Evolutionary conservation across 2,888 invertebrate species (phyloP).

Genomic region (Cryptocheilus praepositus): DNA sequence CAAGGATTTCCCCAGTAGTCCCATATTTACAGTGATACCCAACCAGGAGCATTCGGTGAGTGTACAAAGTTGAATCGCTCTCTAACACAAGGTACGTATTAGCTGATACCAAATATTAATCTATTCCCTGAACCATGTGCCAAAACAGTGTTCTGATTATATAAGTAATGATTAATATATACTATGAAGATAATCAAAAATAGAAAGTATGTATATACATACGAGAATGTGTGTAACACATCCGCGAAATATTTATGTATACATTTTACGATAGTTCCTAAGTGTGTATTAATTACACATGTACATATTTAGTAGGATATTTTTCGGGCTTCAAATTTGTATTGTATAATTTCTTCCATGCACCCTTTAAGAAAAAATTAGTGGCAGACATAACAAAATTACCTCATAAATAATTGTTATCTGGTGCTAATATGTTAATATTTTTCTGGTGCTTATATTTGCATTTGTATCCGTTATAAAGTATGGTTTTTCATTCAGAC

Average conservation of each 20-base stretch:
- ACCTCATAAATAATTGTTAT: too few relatives aligned
- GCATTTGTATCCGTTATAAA: too few relatives aligned
- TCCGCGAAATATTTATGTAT: constrained; percentile 38
- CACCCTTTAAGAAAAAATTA: too few relatives aligned
- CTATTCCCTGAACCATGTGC: constrained; percentile 33
- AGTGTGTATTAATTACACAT: constrained; percentile 14
- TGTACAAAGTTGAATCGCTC: constrained; percentile 43
- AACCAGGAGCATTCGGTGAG: constrained; percentile 47
- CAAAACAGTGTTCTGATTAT: constrained; percentile 52
- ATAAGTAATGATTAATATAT: constrained; percentile 23
- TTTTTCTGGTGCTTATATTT: too few relatives aligned
- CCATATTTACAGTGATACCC: constrained; percentile 57
- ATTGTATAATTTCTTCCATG: too few relatives aligned
- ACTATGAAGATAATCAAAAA: constrained; percentile 37
- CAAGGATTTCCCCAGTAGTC: constrained; percentile 55
- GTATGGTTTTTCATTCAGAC: too few relatives aligned
- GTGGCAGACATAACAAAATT: too few relatives aligned
- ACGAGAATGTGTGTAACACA: constrained; percentile 12
- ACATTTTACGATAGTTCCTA: constrained; percentile 43
- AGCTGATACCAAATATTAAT: constrained; percentile 44
- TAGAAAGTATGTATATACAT: constrained; percentile 21
- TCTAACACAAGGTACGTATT: too few relatives aligned
- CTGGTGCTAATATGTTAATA: too few relatives aligned
- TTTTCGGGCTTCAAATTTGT: too few relatives aligned
- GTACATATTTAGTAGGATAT: neutral